Evolutionary conservation across 2,113 vertebrate genomes (phyloP).

Genomic region (Anoura caudifer): DNA sequence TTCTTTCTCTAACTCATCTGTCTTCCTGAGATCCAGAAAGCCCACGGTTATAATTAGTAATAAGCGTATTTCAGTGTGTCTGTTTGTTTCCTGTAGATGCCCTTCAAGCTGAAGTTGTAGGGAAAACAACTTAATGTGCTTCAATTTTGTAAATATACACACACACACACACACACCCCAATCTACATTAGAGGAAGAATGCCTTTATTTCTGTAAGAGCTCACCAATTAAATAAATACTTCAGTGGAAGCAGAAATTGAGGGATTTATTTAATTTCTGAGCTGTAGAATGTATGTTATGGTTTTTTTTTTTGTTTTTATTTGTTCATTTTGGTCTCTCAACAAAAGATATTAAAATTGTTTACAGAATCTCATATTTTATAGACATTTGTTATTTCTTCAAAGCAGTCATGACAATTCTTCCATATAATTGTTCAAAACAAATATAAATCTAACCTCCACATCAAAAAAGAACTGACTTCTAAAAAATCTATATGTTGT

Average conservation of each 20-base stretch:
- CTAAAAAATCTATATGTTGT: background rate
- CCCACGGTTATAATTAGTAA: constrained; percentile 64
- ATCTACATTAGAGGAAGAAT: constrained; percentile 53
- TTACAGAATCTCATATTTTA: background rate
- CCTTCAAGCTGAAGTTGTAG: constrained; percentile 61
- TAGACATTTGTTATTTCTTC: constrained; percentile 21
- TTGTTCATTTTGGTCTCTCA: constrained; percentile 9
- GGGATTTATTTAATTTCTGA: constrained; percentile 53
- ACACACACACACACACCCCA: background rate
- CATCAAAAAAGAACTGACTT: background rate
- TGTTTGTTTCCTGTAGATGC: constrained; percentile 36
- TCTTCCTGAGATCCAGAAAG: constrained; percentile 67
- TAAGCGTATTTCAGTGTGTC: constrained; percentile 7
- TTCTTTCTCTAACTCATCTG: background rate
- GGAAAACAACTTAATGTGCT: constrained; percentile 62
- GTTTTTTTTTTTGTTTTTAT: background rate
- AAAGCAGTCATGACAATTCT: background rate
- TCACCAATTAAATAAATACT: constrained; percentile 66
- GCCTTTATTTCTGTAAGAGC: constrained; percentile 63
- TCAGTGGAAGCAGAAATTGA: constrained; percentile 62
- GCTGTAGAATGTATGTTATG: background rate
- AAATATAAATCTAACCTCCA: background rate
- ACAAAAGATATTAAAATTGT: background rate
- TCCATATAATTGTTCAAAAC: background rate
- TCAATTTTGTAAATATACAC: constrained; percentile 49